Evolutionary conservation across 2,113 vertebrate genomes (phyloP), one percentile per base, ranked within the genome.

Genomic region (Butastur rufipennis): DNA sequence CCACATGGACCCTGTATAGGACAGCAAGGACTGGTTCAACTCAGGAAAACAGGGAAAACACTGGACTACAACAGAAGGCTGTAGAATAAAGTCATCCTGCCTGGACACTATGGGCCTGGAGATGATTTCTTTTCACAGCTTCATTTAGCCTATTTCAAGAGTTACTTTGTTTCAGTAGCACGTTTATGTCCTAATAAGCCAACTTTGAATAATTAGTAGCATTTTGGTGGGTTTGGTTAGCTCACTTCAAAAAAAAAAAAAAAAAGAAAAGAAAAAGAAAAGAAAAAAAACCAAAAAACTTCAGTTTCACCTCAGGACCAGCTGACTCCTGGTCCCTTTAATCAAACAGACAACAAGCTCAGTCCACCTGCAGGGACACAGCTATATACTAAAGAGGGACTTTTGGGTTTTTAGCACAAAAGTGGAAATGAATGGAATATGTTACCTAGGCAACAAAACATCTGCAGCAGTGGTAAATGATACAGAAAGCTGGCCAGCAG

Each of bases 381-480:
- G 34, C 79, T 34, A 61, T 59, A 40, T 22, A 81, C 68, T 78
- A 63, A 84, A 91, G 52, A 84, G 43, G 21, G 43, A 32, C 19
- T 81, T 29, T 4, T 11, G 4, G 1, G 4, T 62, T 62, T 88
- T 75, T 67, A 89, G 77, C 96, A 91, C 77, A 92, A 73, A 95
- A 89, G 61, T 65, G 26, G 50, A 95, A 95, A 82, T 66, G 15
- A 95, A 89, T 88, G 32, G 65, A 91, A 62, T 87, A 80, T 66
- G 94, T 90, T 95, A 50, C 94, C 95, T 82, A 82, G 91, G 86
- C 53, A 97, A 95, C 91, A 73, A 91, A 95, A 82, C 66, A 89
- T 81, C 86, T 90, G 71, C 82, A 82, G 74, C 58, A 55, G 36
- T 45, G n/a, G 78, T 80, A 94, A 94, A 84, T 12, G 43, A 45